Base-by-base conservation (phyloP, 1,140 invertebrate genomes). In the Bactericera cockerelli region DNA sequence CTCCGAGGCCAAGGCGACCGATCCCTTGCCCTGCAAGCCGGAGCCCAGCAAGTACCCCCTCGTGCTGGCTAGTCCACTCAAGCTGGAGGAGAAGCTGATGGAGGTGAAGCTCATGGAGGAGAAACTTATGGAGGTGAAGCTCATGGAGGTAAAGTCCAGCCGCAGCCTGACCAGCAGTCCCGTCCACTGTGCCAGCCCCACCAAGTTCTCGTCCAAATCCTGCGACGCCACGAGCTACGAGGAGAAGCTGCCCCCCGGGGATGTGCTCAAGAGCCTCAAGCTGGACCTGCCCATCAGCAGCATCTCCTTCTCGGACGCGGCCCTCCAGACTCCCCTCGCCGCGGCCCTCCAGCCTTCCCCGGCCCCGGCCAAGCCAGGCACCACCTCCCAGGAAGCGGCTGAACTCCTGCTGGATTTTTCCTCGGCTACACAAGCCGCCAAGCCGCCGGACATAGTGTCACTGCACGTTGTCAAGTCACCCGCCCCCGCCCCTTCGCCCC, bases 391-490 rank as follows among this genome's bases (percentile, higher is more conserved):
- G 62, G 79, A 81, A 62, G 75, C 76, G 0, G 74, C 77, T 0
- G 80, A 81, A 62, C 78, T 81, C 71, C 61, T 82, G 4, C 62
- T 82, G 38, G 80, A 81, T 62, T 81, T 82, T 65, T 81, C 80
- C 0, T 76, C 79, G 19, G 67, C 71, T n/a, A 78, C 78, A 10
- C n/a, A 19, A 8, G n/a, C 42, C 22, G 19, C n/a, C 42, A 49
- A 49, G 42, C 42, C 42, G 4, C 42, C 42, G 3, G 42, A 49
- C 22, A 81, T 31, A 75, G 22, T 49, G n/a, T 49, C 42, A 6
- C 42, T 88, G 55, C 84, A 86, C 68, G 82, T 88, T 57, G 80
- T 87, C 8, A 87, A 87, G 67, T 86, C 84, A 58, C 84, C 84
- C 1, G 82, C 81, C 0, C 77, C 81, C 1, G 84, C 84, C 6